A percentile compares a stretch with the other conserved stretches of the same genome.
Evolutionary conservation across 1,140 invertebrate genomes (phyloP).

Genomic region (Tetragnatha versicolor): DNA sequence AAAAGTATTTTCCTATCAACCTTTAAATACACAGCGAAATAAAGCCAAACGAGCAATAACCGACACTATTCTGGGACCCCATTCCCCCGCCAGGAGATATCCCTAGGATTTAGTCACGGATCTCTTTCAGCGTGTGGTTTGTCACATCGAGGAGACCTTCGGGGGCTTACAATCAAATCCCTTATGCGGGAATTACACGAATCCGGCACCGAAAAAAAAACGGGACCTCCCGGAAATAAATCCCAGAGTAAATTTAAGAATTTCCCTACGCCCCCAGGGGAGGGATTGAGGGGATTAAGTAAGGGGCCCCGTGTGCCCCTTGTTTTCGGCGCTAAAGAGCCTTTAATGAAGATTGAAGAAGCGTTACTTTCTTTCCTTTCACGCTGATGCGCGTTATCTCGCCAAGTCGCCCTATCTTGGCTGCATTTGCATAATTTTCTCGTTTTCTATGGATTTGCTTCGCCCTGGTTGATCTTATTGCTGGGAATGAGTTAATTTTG

Average conservation of each 20-base stretch:
- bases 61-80: not conserved
- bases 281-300: not conserved
- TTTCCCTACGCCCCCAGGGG: not conserved
- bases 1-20: not conserved
- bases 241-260: not conserved
- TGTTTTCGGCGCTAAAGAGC: not conserved
- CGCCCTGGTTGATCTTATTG: not conserved
- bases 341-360: slow-evolving; percentile 21
- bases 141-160: slow-evolving; percentile 31
- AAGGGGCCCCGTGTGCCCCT: not conserved
- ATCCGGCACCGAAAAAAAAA: not conserved
- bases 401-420: not conserved
- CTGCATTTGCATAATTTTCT: slow-evolving; percentile 4
- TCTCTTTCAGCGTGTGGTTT: slow-evolving; percentile 40
- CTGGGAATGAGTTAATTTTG: not conserved
- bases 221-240: not conserved
- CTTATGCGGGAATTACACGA: not conserved
- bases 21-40: not conserved
- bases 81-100: not conserved
- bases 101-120: slow-evolving; percentile 24
- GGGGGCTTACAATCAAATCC: not conserved
- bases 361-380: not conserved
- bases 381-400: not conserved
- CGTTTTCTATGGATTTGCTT: not conserved
- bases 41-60: too few species aligned